Evolutionary conservation across 2,888 invertebrate species (phyloP).

Genomic region (Phyto melanocephala): DNA sequence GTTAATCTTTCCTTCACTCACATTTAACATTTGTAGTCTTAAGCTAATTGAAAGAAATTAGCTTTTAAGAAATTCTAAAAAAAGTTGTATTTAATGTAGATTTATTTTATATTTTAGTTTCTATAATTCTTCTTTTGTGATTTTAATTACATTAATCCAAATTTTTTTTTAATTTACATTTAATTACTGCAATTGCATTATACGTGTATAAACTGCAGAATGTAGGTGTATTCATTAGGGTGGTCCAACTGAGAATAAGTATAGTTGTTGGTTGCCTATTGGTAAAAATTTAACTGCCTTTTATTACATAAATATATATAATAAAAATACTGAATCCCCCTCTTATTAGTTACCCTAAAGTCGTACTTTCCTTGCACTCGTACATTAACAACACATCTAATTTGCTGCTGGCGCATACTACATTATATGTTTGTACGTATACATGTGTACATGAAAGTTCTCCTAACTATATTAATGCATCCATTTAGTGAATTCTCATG

Average conservation of each 20-base stretch:
- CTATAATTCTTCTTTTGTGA: not conserved
- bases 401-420: not conserved
- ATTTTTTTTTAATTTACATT: conserved; percentile 1
- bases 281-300: no score
- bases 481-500: not conserved
- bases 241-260: not conserved
- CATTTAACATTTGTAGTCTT: not conserved
- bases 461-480: no score
- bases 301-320: no score
- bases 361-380: not conserved
- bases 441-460: no score
- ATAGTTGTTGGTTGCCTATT: no score
- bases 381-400: not conserved
- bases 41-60: not conserved
- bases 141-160: conserved; percentile 27
- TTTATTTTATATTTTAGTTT: not conserved
- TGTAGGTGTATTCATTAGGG: not conserved
- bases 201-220: not conserved
- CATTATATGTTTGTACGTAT: no score
- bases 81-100: not conserved
- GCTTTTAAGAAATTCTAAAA: not conserved
- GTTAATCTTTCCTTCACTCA: not conserved
- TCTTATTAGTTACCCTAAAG: not conserved
- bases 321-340: not conserved
- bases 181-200: conserved; percentile 13